Conservation (phyloP, 2,888 invertebrate species). For the Coenonympha glycerion region DNA sequence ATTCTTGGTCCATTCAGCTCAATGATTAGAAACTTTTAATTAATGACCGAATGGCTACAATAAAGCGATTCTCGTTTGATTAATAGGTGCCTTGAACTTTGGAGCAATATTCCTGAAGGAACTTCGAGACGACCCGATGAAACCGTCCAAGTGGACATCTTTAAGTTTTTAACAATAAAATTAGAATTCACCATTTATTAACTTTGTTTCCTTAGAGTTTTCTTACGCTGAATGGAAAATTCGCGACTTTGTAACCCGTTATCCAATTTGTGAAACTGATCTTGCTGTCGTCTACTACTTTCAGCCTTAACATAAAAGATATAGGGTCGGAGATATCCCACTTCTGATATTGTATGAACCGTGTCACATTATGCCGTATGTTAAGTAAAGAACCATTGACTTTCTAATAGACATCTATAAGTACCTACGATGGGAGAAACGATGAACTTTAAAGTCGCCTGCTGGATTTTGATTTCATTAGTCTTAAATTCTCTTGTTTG, state of each 20-base stretch:
- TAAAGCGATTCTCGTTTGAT: constrained; percentile 2
- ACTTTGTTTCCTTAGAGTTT: background rate
- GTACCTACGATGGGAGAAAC: constrained; percentile 4
- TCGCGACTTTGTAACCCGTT: constrained; percentile 3
- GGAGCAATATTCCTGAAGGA: background rate
- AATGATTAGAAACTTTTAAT: constrained; percentile 12
- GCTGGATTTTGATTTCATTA: background rate
- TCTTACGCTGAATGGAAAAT: background rate
- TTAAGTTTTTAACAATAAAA: background rate
- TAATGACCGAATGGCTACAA: constrained; percentile 4
- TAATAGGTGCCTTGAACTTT: constrained; percentile 5
- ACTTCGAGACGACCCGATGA: background rate
- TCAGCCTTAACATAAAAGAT: background rate
- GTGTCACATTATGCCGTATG: constrained; percentile 9
- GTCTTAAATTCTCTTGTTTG: background rate
- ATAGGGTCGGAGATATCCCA: background rate
- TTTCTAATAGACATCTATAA: constrained; percentile 5
- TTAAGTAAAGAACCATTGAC: constrained; percentile 10
- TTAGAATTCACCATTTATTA: background rate
- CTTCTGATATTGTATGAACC: background rate
- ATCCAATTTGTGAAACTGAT: constrained; percentile 4
- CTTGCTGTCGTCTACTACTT: background rate
- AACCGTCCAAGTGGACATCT: background rate
- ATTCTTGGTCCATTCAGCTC: constrained; percentile 8
- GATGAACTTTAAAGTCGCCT: background rate